Percentiles rank a stretch among this genome's conserved stretches.
Conservation (phyloP, 2,888 invertebrate genomes). For the Acrocyrtus sp. region DNA sequence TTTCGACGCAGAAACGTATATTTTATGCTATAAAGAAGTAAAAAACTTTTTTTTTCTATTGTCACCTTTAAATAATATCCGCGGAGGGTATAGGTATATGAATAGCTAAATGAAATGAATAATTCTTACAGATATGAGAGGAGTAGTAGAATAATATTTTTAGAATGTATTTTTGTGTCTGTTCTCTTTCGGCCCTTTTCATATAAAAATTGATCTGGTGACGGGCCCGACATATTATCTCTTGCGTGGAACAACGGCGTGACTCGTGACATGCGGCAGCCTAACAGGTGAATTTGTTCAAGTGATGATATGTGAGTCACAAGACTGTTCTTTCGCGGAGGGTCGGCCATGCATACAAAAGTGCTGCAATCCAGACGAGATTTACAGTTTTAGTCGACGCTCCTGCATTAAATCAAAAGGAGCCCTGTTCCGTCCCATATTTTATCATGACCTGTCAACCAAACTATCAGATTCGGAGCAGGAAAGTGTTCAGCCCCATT, state of each 20-base stretch:
- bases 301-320: conserved; percentile 38
- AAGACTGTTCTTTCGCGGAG: background rate
- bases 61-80: no score
- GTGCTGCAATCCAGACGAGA: conserved; percentile 50
- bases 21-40: no score
- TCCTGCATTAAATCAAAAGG: conserved; percentile 44
- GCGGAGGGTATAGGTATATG: no score
- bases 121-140: no score
- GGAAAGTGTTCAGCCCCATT: conserved; percentile 38
- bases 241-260: background rate
- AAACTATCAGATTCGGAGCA: conserved; percentile 18
- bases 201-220: background rate
- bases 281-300: conserved; percentile 38
- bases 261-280: no score
- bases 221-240: background rate
- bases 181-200: no score
- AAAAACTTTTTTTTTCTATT: no score
- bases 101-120: no score
- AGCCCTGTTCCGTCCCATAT: conserved; percentile 41
- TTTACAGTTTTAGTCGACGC: conserved; percentile 44
- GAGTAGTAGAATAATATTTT: no score
- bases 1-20: no score
- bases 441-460: conserved; percentile 46
- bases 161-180: no score
- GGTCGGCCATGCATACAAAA: conserved; percentile 44